A percentile compares a stretch with the other conserved stretches of the same genome.
Evolutionary conservation across 2,888 invertebrate species (phyloP).

Genomic region (Leucania comma): DNA sequence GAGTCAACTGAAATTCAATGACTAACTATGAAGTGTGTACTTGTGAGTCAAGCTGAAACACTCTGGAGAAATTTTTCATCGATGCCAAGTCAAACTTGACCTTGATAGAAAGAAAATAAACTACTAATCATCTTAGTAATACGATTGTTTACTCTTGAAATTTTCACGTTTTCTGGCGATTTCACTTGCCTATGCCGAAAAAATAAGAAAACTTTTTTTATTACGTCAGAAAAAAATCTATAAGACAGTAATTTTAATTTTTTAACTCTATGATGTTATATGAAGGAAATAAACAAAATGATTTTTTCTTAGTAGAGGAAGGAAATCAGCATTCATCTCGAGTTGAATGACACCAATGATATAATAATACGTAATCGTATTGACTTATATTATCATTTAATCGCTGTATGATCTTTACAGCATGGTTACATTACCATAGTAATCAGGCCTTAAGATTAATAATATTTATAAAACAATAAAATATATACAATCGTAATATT

Average conservation of each 20-base stretch:
- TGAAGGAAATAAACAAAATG: background rate
- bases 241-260: background rate
- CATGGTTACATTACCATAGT: slow-evolving; percentile 27
- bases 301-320: slow-evolving; percentile 2
- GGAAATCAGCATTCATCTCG: slow-evolving; percentile 16
- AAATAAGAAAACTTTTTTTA: background rate
- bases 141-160: background rate
- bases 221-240: too few species aligned
- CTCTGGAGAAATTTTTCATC: slow-evolving; percentile 71
- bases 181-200: rapidly evolving
- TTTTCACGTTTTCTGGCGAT: background rate
- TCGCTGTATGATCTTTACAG: slow-evolving; percentile 4
- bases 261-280: background rate
- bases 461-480: background rate
- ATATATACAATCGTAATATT: background rate
- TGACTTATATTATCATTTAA: slow-evolving; percentile 24
- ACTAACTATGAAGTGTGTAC: slow-evolving; percentile 77
- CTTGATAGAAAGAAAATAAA: slow-evolving; percentile 42
- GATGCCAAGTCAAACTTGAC: slow-evolving; percentile 68
- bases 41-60: slow-evolving; percentile 79
- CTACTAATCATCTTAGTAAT: slow-evolving; percentile 16
- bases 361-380: slow-evolving; percentile 16
- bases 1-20: slow-evolving; percentile 82
- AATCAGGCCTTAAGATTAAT: background rate
- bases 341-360: slow-evolving; percentile 46